These are phyloP conservation scores for Xestia sexstrigata DNA, from an alignment of 2,888 invertebrate species.

Conservation along the genomic window DNA sequence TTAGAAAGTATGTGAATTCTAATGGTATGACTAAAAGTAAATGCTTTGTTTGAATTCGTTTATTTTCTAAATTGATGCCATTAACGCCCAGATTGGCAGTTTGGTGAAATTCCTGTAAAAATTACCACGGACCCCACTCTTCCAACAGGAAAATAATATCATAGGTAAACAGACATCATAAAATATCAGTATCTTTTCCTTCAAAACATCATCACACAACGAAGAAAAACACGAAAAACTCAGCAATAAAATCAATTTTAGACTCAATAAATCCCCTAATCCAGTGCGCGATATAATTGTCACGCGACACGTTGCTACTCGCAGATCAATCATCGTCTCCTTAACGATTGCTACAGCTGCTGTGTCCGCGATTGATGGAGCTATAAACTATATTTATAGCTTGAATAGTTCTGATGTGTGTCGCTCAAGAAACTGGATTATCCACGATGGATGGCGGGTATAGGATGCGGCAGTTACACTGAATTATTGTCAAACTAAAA, in stretches of 20 bases:
- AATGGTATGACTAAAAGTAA: neutral
- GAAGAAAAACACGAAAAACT: constrained; percentile 52
- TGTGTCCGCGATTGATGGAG: constrained; percentile 86
- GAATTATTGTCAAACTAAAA: constrained; percentile 42
- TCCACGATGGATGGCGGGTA: constrained; percentile 34
- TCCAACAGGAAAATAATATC: neutral
- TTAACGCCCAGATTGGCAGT: neutral
- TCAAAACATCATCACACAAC: constrained; percentile 8
- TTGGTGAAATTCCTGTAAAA: neutral
- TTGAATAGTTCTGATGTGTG: constrained; percentile 81
- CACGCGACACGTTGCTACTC: constrained; percentile 69
- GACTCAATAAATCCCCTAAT: constrained; percentile 72
- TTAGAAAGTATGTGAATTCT: neutral
- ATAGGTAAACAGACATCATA: constrained; percentile 12
- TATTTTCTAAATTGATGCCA: neutral
- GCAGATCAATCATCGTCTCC: constrained; percentile 88
- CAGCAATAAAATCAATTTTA: constrained; percentile 71
- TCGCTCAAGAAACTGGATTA: constrained; percentile 74
- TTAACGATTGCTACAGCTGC: constrained; percentile 89
- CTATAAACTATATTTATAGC: constrained; percentile 89
- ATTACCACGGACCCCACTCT: neutral
- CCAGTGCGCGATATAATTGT: constrained; percentile 74
- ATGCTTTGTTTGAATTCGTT: neutral
- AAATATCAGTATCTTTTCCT: constrained; percentile 3
- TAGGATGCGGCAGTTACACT: constrained; percentile 69